phyloP scores from a whole-genome alignment of 2,888 invertebrate species.

The Coelopa pilipes region DNA sequence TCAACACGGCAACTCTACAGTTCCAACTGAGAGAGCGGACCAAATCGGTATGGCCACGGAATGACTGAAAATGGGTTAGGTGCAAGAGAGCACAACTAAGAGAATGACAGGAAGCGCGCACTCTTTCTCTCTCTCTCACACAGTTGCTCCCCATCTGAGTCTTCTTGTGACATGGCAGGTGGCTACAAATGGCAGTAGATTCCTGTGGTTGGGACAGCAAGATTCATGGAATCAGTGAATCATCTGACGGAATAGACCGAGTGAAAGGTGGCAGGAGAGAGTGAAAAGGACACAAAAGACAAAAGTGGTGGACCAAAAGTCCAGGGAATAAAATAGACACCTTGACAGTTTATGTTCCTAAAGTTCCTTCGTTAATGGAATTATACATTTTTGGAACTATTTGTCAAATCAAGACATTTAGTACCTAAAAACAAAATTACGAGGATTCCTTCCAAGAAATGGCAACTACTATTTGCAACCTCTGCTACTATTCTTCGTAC shows the following conservation, averaged over 20 bases:
- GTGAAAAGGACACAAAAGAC: background rate
- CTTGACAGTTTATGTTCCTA: no score
- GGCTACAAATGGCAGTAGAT: conserved; percentile 22
- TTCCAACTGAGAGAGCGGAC: conserved; percentile 40
- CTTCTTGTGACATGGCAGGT: background rate
- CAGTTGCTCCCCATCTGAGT: background rate
- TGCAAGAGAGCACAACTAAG: background rate
- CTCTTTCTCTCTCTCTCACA: background rate
- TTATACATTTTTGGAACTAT: no score
- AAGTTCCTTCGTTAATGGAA: no score
- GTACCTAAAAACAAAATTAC: no score
- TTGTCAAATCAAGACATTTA: no score
- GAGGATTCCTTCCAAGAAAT: no score
- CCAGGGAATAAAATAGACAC: no score
- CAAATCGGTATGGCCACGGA: background rate
- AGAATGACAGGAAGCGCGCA: background rate
- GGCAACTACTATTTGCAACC: no score
- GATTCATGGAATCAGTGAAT: conserved; percentile 15
- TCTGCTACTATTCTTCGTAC: no score
- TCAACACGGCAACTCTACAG: conserved; percentile 47
- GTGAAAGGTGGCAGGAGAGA: background rate
- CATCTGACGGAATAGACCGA: background rate
- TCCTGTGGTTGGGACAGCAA: background rate
- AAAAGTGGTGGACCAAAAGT: background rate
- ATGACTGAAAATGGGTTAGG: background rate